Conservation (phyloP, 2,888 invertebrate species). For the Coremacera marginata region DNA sequence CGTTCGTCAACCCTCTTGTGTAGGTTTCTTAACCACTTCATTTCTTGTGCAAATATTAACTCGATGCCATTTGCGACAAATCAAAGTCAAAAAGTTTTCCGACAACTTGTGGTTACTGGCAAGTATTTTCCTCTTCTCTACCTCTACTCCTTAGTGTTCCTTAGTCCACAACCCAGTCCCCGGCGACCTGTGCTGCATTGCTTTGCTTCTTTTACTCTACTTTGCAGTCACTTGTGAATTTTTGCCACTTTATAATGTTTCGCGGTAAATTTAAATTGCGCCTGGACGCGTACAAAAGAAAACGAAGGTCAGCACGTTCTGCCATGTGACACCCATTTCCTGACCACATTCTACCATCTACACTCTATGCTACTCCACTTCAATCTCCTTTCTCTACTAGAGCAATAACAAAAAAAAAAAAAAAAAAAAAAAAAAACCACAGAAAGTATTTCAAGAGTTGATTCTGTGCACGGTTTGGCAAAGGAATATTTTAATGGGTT, state of each 20-base stretch:
- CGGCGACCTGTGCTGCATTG: not conserved
- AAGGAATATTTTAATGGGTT: constrained; percentile 16
- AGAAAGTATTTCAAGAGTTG: not conserved
- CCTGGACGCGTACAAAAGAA: constrained; percentile 18
- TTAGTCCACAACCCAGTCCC: not conserved
- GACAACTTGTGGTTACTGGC: not conserved
- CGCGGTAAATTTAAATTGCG: constrained; percentile 13
- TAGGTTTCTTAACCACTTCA: constrained; percentile 22
- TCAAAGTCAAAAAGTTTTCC: constrained; percentile 24
- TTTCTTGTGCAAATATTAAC: constrained; percentile 32
- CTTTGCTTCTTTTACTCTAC: too few relatives aligned
- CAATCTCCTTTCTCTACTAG: not conserved
- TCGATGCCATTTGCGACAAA: constrained; percentile 19
- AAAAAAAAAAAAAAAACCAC: too few relatives aligned
- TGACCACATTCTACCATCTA: not conserved
- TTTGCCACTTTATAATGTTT: not conserved
- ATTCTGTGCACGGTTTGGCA: constrained; percentile 13
- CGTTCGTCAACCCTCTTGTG: not conserved
- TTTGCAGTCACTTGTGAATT: not conserved
- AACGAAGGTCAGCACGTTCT: constrained; percentile 20
- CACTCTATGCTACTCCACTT: not conserved
- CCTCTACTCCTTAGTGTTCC: not conserved
- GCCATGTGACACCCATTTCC: not conserved
- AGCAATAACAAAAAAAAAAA: not conserved
- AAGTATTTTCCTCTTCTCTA: not conserved